Percentiles rank a stretch among this genome's conserved stretches.
Evolutionary conservation across 2,888 invertebrate genomes (phyloP).

Genomic region (Zonitis immaculata): DNA sequence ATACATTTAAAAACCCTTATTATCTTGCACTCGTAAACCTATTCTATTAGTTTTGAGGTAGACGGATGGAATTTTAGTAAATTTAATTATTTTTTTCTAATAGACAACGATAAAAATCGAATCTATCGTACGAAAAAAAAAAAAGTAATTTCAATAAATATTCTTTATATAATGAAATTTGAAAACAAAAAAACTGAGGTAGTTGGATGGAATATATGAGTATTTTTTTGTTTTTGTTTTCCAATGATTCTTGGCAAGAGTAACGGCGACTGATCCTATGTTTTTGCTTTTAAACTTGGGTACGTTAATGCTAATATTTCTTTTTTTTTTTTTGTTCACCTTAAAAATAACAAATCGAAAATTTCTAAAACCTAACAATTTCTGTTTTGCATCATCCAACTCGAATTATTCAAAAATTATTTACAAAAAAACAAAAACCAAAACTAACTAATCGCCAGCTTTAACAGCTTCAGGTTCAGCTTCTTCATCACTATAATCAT

Average conservation of each 20-base stretch:
- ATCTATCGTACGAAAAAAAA: neutral
- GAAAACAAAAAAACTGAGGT: slow-evolving; percentile 61
- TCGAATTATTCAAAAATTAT: slow-evolving; percentile 9
- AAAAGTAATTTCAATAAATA: slow-evolving; percentile 28
- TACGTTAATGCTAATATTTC: neutral
- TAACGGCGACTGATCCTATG: slow-evolving; percentile 31
- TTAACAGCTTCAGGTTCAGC: slow-evolving; percentile 49
- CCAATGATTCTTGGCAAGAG: slow-evolving; percentile 32
- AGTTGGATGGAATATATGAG: slow-evolving; percentile 64
- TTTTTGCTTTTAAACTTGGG: slow-evolving; percentile 15
- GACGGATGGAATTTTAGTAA: slow-evolving; percentile 48
- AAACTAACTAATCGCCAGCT: slow-evolving; percentile 47
- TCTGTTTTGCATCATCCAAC: slow-evolving; percentile 28
- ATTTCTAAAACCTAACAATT: slow-evolving; percentile 20
- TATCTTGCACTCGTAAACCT: slow-evolving; percentile 43
- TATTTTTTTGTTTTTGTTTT: slow-evolving; percentile 19
- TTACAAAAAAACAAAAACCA: no score
- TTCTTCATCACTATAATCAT: slow-evolving; percentile 52
- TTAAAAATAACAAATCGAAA: slow-evolving; percentile 17
- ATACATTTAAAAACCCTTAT: slow-evolving; percentile 50
- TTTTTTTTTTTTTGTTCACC: neutral
- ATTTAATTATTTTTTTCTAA: slow-evolving; percentile 8
- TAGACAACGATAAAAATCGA: slow-evolving; percentile 2
- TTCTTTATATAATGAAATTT: slow-evolving; percentile 29
- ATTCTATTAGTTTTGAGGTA: slow-evolving; percentile 45